These are phyloP conservation scores for Phacellophora camtschatica DNA, from an alignment of 30 jellyfish, hydroid and myxozoan genomes.

Conservation along the genomic window DNA sequence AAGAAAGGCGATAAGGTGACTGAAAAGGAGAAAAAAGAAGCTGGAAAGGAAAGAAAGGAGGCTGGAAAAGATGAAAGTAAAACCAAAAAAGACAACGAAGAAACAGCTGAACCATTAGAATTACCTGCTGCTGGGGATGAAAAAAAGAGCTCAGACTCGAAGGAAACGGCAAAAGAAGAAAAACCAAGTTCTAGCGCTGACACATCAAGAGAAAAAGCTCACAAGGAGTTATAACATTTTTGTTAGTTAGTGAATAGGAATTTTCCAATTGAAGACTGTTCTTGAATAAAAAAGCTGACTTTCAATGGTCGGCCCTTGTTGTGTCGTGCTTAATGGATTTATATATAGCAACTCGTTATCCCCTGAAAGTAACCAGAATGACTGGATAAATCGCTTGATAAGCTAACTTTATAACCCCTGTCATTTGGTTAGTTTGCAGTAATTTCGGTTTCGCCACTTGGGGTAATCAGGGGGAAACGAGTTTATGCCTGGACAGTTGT, in stretches of 20 bases:
- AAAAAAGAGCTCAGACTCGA: not conserved
- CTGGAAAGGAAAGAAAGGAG: not conserved
- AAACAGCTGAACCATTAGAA: constrained; percentile 30
- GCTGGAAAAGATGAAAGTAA: constrained; percentile 16
- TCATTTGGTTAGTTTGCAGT: no score
- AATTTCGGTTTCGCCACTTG: no score
- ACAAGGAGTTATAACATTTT: constrained; percentile 52
- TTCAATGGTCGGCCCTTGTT: no score
- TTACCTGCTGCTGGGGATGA: constrained; percentile 24
- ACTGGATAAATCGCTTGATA: no score
- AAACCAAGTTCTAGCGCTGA: not conserved
- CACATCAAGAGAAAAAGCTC: constrained; percentile 7
- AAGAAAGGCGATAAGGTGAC: not conserved
- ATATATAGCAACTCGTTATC: no score
- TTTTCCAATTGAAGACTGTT: not conserved
- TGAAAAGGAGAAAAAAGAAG: not conserved
- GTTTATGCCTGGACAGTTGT: no score
- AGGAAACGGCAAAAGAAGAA: not conserved
- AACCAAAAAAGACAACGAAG: constrained; percentile 18
- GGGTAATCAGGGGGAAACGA: no score
- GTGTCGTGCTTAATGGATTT: no score
- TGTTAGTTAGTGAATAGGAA: constrained; percentile 19
- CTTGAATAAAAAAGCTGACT: no score
- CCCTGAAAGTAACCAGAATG: no score
- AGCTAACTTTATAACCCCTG: no score